Evolutionary conservation across 2,113 vertebrate species (phyloP).

Genomic region (Solenodon paradoxus): DNA sequence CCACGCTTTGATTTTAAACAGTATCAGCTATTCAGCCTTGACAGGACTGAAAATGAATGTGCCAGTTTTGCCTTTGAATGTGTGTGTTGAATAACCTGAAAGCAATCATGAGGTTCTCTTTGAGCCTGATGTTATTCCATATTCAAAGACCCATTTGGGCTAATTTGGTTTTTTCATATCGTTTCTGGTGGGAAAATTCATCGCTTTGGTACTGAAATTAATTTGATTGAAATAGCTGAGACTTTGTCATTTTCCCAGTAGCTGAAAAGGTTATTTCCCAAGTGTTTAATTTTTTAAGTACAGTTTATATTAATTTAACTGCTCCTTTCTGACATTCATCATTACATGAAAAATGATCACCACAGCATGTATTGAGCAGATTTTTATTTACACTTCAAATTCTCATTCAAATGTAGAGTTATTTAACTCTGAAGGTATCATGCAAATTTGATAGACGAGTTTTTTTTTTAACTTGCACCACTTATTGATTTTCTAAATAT

Average conservation of each 20-base stretch:
- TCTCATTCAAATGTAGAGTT: slow-evolving; percentile 19
- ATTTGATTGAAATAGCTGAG: slow-evolving; percentile 81
- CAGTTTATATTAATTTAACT: slow-evolving; percentile 71
- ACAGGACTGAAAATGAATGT: slow-evolving; percentile 62
- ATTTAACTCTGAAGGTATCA: slow-evolving; percentile 54
- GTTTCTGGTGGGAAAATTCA: slow-evolving; percentile 82
- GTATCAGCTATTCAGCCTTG: slow-evolving; percentile 11
- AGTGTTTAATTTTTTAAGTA: slow-evolving; percentile 78
- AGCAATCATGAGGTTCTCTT: slow-evolving; percentile 72
- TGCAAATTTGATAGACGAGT: slow-evolving; percentile 29
- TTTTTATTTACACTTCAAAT: slow-evolving; percentile 40
- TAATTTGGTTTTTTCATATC: slow-evolving; percentile 81
- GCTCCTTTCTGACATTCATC: slow-evolving; percentile 66
- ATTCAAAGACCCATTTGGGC: slow-evolving; percentile 73
- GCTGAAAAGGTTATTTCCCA: slow-evolving; percentile 84
- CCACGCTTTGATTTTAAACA: slow-evolving; percentile 46
- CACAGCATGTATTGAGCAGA: slow-evolving; percentile 36
- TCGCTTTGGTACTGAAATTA: slow-evolving; percentile 82
- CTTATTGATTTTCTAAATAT: slow-evolving; percentile 66
- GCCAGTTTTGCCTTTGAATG: slow-evolving; percentile 47
- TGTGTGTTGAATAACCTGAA: slow-evolving; percentile 62
- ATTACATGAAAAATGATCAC: slow-evolving; percentile 47
- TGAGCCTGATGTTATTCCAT: slow-evolving; percentile 71
- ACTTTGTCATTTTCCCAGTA: slow-evolving; percentile 82
- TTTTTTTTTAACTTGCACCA: slow-evolving; percentile 3